Evolutionary conservation across 2,888 invertebrate species (phyloP).

Genomic region (Athetis lepigone): DNA sequence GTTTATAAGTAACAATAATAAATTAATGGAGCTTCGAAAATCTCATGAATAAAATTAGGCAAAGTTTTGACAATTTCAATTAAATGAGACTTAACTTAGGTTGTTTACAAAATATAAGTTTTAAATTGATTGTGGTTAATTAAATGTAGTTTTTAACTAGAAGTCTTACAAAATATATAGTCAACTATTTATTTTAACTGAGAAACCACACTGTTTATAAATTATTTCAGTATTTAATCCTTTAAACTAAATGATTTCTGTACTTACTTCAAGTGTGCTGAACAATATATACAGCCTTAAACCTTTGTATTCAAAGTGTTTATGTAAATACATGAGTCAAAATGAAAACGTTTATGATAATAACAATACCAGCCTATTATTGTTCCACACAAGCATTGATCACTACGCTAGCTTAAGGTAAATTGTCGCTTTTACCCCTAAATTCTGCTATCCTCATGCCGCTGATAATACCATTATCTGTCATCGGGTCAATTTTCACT

Average conservation of each 20-base stretch:
- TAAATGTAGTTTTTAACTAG: conserved; percentile 2
- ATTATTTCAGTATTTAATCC: neutral
- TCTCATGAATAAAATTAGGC: conserved; percentile 33
- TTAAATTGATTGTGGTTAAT: conserved; percentile 40
- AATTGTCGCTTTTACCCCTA: too few species aligned
- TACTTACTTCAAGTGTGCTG: neutral
- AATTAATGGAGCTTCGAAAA: conserved; percentile 11
- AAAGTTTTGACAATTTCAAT: conserved; percentile 36
- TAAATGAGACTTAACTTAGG: conserved; percentile 14
- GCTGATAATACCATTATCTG: too few species aligned
- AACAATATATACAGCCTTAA: conserved; percentile 13
- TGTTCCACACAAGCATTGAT: too few species aligned
- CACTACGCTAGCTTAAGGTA: too few species aligned
- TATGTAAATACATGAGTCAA: too few species aligned
- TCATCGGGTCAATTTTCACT: too few species aligned
- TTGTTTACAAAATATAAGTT: conserved; percentile 35
- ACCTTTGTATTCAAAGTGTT: too few species aligned
- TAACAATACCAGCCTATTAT: too few species aligned
- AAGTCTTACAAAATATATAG: neutral
- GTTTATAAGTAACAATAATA: neutral
- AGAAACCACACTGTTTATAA: neutral
- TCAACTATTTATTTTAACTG: too few species aligned
- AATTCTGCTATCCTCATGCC: too few species aligned
- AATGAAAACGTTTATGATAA: too few species aligned
- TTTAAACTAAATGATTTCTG: neutral